Evolutionary conservation across 2,888 invertebrate species (phyloP), one percentile per base, ranked within the genome.

Genomic region (Hermaeophaga mercurialis): DNA sequence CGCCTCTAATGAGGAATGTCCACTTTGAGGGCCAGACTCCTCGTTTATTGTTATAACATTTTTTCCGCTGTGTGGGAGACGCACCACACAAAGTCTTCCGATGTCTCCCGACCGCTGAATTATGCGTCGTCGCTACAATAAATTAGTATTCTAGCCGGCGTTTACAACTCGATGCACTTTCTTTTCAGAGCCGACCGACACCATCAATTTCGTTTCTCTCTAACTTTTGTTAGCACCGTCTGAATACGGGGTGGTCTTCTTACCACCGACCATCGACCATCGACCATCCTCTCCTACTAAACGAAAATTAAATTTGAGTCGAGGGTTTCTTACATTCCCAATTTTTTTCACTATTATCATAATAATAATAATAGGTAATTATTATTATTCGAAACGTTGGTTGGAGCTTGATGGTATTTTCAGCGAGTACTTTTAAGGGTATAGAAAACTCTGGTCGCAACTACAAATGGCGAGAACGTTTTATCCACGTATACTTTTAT

Each of bases 91-190:
- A 65, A 57, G 64, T 66, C 63, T 62, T 65, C 64, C 61, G 63
- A 65, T 67, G 69, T 69, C 67, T n/a, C n/a, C n/a, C 67, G 65
- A 65, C 67, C 66, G 70, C 68, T 72, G 73, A 73, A 67, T 74
- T 71, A 70, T 66, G 68, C 65, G 68, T 66, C 66, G 71, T 69
- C 69, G 68, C 65, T 67, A 67, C 73, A 66, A 73, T 73, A 73
- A 74, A 74, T 74, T 73, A 71, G 73, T 72, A 72, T 66, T 62
- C 66, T 66, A 64, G 70, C 67, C 70, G 67, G 66, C 69, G 66
- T 61, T 66, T 46, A 69, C 67, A 66, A 70, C 64, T 61, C 65
- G 69, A 67, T 69, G 62, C 48, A 53, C 67, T 66, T 67, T 36
- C 36, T 17, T 56, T 50, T 61, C 63, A 58, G 64, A 68, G 69